Evolutionary conservation across 2,797 vertebrate genomes (phyloP).

Genomic region (Ibycter americanus): DNA sequence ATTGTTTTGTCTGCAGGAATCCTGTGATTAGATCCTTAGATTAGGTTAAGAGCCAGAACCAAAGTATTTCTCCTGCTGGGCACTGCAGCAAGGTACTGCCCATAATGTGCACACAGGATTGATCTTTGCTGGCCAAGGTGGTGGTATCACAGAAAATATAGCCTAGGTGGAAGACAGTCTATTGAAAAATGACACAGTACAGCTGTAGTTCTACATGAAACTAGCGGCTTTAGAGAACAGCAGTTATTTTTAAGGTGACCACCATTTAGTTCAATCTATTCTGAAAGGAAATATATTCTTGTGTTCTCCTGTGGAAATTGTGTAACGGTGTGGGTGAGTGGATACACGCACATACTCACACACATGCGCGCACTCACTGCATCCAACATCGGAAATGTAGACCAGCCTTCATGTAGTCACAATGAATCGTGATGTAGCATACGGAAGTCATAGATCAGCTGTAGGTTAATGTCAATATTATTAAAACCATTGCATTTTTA

Average conservation of each 20-base stretch:
- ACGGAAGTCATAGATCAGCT: background rate
- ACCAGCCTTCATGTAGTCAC: background rate
- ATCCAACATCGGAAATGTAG: background rate
- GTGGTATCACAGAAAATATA: background rate
- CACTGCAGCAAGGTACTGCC: background rate
- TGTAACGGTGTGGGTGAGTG: too few relatives aligned
- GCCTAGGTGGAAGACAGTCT: background rate
- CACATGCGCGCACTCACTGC: too few relatives aligned
- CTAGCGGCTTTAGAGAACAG: background rate
- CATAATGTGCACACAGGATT: rapidly evolving
- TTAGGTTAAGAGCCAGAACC: background rate
- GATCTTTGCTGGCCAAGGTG: background rate
- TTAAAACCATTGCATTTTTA: background rate
- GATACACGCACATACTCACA: rapidly evolving
- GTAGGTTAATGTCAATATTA: background rate
- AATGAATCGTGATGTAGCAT: background rate
- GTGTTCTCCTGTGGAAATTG: background rate
- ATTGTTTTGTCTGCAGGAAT: background rate
- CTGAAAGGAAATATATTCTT: background rate
- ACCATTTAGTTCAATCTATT: background rate
- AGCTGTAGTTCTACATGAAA: background rate
- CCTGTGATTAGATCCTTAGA: background rate
- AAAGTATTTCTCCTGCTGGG: background rate
- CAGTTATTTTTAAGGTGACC: background rate
- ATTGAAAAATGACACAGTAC: background rate